Conservation (phyloP, 1,140 invertebrate species). For the Drepana arcuata region DNA sequence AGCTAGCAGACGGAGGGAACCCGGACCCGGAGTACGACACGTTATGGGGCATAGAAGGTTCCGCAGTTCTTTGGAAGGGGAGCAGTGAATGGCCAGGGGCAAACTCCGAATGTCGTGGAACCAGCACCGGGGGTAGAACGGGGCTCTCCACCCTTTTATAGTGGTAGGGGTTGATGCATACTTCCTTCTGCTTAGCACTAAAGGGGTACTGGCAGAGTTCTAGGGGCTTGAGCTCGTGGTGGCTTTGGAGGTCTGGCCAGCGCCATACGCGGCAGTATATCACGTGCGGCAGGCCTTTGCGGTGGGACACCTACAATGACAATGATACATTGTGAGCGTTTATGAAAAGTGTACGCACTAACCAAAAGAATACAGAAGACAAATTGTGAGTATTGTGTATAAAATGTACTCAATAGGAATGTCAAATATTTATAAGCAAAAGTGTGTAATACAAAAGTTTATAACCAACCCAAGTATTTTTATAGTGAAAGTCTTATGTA, state of each 20-base stretch:
- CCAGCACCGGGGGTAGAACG: constrained; percentile 95
- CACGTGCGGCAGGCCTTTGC: constrained; percentile 97
- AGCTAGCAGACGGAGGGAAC: constrained; percentile 80
- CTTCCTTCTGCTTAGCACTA: constrained; percentile 96
- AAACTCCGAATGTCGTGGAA: constrained; percentile 96
- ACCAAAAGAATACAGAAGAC: too few relatives aligned
- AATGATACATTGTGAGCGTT: too few relatives aligned
- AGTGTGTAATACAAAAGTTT: too few relatives aligned
- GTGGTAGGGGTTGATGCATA: constrained; percentile 99
- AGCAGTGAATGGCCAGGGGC: constrained; percentile 90
- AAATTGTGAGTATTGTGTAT: too few relatives aligned
- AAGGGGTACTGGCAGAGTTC: constrained; percentile 96
- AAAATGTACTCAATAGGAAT: too few relatives aligned
- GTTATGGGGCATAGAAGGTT: constrained; percentile 95
- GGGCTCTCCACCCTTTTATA: constrained; percentile 96
- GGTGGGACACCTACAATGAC: constrained; percentile 86
- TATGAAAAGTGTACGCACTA: too few relatives aligned
- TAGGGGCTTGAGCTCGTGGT: constrained; percentile 96
- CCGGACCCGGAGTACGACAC: constrained; percentile 89
- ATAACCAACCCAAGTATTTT: too few relatives aligned
- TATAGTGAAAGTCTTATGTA: too few relatives aligned
- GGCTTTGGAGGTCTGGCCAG: constrained; percentile 98
- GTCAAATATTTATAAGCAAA: too few relatives aligned
- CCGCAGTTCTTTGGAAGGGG: constrained; percentile 90
- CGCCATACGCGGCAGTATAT: constrained; percentile 99